phyloP scores from a whole-genome alignment of 2,113 vertebrate genomes.

The Cromileptes altivelis region DNA sequence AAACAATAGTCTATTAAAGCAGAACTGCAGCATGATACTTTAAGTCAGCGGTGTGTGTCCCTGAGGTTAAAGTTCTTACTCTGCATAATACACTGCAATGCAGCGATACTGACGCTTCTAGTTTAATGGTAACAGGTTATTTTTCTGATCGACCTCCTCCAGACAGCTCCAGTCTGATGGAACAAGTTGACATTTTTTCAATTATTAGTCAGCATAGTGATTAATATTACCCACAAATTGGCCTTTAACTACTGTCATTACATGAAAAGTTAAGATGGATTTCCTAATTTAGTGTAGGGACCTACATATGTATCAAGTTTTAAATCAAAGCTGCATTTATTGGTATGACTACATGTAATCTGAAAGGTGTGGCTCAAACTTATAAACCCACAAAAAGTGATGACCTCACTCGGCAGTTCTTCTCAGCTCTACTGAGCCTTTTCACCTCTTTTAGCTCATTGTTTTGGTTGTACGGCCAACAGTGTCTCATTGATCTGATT shows the following conservation, averaged over 20 bases:
- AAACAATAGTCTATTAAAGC: background rate
- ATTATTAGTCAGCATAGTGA: constrained; percentile 12
- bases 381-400: too few relatives aligned
- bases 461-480: too few relatives aligned
- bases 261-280: background rate
- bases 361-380: background rate
- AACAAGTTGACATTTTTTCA: constrained; percentile 11
- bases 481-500: too few relatives aligned
- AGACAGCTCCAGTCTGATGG: constrained; percentile 4
- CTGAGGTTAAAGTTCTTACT: constrained; percentile 35
- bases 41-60: background rate
- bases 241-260: constrained; percentile 14
- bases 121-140: constrained; percentile 4
- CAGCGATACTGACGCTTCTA: constrained; percentile 18
- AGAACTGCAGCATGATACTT: background rate
- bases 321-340: background rate
- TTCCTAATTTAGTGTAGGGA: background rate
- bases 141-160: constrained; percentile 18
- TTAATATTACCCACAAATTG: background rate
- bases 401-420: too few relatives aligned
- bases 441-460: too few relatives aligned
- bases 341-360: background rate
- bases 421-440: too few relatives aligned
- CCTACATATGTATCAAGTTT: background rate
- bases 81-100: constrained; percentile 58